A percentile compares a stretch with the other conserved stretches of the same genome.
phyloP scores from a whole-genome alignment of 2,888 invertebrate genomes.

The Brassicogethes aeneus region DNA sequence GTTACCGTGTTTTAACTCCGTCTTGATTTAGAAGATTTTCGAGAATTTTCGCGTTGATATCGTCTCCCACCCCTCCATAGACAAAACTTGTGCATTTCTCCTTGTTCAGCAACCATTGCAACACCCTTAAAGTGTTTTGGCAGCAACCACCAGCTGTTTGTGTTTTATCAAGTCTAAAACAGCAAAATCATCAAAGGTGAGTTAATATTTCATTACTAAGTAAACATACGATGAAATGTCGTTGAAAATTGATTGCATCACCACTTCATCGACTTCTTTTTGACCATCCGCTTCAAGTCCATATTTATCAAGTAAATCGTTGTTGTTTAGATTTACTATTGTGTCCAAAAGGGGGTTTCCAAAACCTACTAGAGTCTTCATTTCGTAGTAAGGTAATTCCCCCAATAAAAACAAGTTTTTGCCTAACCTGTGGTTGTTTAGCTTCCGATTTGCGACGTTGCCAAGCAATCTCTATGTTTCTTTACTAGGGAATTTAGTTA shows the following conservation, averaged over 20 bases:
- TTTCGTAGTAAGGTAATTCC: slow-evolving; percentile 11
- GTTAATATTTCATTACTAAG: slow-evolving; percentile 4
- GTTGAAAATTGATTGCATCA: slow-evolving; percentile 27
- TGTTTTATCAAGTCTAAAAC: slow-evolving; percentile 25
- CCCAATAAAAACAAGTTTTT: not conserved
- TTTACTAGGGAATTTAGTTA: no score
- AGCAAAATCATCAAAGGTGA: slow-evolving; percentile 1
- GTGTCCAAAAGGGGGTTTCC: slow-evolving; percentile 42
- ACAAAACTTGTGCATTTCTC: slow-evolving; percentile 32
- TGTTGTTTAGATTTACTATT: slow-evolving; percentile 29
- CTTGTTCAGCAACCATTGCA: slow-evolving; percentile 36
- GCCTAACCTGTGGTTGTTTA: not conserved
- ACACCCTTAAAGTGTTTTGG: slow-evolving; percentile 43
- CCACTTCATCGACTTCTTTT: slow-evolving; percentile 30
- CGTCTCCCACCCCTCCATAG: slow-evolving; percentile 47
- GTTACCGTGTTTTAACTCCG: slow-evolving; percentile 39
- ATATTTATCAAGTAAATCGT: slow-evolving; percentile 33
- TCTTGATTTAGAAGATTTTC: slow-evolving; percentile 34
- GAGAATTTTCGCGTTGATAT: slow-evolving; percentile 39
- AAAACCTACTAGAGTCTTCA: slow-evolving; percentile 35
- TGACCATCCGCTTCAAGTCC: slow-evolving; percentile 36
- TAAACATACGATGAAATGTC: slow-evolving; percentile 31
- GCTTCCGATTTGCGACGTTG: no score
- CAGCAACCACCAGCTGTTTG: slow-evolving; percentile 41
- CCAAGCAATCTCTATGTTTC: no score